Conservation (phyloP, 2,888 invertebrate species). For the Capitulum mitella region DNA sequence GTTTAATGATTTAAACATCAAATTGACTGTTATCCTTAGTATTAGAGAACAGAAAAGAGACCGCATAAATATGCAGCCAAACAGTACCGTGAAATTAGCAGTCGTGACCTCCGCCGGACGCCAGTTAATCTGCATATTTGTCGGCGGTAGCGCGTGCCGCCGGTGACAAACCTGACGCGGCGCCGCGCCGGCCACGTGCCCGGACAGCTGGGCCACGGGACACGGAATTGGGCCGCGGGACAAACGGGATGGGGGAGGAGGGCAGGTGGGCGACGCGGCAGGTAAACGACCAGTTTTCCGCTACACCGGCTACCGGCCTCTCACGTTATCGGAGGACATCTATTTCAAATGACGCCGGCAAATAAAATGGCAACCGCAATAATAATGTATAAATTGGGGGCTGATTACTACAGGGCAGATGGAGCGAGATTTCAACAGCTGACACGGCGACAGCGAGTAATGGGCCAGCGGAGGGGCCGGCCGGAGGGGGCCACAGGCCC, state of each 20-base stretch:
- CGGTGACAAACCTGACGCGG: not conserved
- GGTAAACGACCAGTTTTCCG: constrained; percentile 10
- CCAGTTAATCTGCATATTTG: not conserved
- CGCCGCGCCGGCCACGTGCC: constrained; percentile 1
- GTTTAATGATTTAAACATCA: no score
- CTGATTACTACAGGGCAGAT: not conserved
- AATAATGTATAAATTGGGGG: constrained; percentile 21
- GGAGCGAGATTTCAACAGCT: constrained; percentile 2
- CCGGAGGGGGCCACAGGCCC: no score
- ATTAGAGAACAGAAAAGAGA: no score
- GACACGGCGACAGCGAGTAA: not conserved
- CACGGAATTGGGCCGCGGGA: not conserved
- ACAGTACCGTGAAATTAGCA: not conserved
- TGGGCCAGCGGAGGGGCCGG: not conserved
- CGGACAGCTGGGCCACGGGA: not conserved
- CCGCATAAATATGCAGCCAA: no score
- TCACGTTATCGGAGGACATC: not conserved
- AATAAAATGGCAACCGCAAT: constrained; percentile 21
- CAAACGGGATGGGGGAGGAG: not conserved
- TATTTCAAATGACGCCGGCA: not conserved
- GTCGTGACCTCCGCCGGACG: not conserved
- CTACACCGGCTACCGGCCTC: not conserved
- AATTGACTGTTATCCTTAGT: no score
- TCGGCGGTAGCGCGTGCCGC: not conserved
- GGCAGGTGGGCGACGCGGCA: not conserved